Evolutionary conservation across 2,888 invertebrate genomes (phyloP).

Genomic region (Habroteleia sp.): DNA sequence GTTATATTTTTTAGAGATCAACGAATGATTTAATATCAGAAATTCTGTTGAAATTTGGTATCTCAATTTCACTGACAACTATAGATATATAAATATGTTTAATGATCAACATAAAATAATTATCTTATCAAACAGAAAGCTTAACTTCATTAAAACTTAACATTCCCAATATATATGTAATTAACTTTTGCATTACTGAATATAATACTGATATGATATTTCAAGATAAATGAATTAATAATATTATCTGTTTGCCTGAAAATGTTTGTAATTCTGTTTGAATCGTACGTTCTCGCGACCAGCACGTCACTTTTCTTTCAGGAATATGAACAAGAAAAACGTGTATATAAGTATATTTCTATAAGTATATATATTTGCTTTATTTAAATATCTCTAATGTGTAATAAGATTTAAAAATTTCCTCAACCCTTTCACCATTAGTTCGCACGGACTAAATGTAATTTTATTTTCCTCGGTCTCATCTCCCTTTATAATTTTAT

Average conservation of each 20-base stretch:
- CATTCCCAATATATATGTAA: constrained; percentile 8
- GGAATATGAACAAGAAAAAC: constrained; percentile 51
- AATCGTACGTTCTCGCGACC: constrained; percentile 49
- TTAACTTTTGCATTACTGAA: not conserved
- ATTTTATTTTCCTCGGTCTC: constrained; percentile 19
- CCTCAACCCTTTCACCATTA: constrained; percentile 2
- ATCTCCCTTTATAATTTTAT: constrained; percentile 29
- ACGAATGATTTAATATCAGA: constrained; percentile 13
- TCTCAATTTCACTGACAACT: constrained; percentile 12
- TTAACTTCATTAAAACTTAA: constrained; percentile 26
- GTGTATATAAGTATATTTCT: constrained; percentile 51
- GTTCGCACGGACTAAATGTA: constrained; percentile 32
- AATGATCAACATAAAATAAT: constrained; percentile 31
- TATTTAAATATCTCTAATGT: constrained; percentile 51
- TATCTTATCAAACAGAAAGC: constrained; percentile 16
- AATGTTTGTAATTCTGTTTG: constrained; percentile 9
- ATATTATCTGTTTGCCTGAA: not conserved
- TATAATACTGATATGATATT: constrained; percentile 30
- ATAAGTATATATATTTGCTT: constrained; percentile 53
- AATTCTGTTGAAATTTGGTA: constrained; percentile 13
- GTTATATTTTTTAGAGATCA: constrained; percentile 7
- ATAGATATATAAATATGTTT: constrained; percentile 24
- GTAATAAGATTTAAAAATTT: constrained; percentile 59
- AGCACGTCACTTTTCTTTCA: constrained; percentile 49
- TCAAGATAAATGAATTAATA: constrained; percentile 22